Evolutionary conservation across 1,140 invertebrate species (phyloP), one percentile per base, ranked within the genome.

Genomic region (Drosophila simulans): DNA sequence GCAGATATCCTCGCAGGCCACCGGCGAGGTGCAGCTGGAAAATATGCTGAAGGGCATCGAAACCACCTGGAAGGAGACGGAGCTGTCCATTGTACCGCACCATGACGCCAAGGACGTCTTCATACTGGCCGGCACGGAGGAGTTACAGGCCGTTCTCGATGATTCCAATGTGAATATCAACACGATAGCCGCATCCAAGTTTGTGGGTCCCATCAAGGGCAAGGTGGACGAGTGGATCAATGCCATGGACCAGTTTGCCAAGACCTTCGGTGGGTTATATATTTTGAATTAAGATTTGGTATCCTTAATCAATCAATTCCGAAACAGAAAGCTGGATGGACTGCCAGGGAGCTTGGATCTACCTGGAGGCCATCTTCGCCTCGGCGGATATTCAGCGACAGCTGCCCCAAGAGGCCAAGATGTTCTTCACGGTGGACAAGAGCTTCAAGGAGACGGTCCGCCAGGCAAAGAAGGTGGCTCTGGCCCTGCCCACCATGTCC

Each of bases 301-400:
- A 31, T 5, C 17, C 11, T 12, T 39, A 39, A 39, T 45, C 3
- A 11, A 45, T 2, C 0, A 10, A 3, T n/a, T 11, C 3, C 0
- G 0, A 3, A 15, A 37, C 96, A 96, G 97, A 97, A 91, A 96
- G 96, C 90, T 98, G 97, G 97, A 94, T 95, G 80, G 94, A 94
- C 37, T 97, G 96, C 77, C 97, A 98, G 90, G 95, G 95, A 77
- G 96, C 96, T 45, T 98, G 97, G 97, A 93, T 97, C 4, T 97
- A 98, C 80, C 92, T 98, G 46, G 96, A 98, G 90, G 96, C 97
- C 5, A 97, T 98, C 79, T 98, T 98, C 91, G 95, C 95, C n/a
- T 96, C 97, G 1, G 96, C 97, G 1, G 97, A 97, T 81, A 98
- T 98, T 71, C 97, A 97, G 83, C 93, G 97, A 22, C 97, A 98